Evolutionary conservation across 2,797 vertebrate species (phyloP).

Genomic region (Momotus momota): DNA sequence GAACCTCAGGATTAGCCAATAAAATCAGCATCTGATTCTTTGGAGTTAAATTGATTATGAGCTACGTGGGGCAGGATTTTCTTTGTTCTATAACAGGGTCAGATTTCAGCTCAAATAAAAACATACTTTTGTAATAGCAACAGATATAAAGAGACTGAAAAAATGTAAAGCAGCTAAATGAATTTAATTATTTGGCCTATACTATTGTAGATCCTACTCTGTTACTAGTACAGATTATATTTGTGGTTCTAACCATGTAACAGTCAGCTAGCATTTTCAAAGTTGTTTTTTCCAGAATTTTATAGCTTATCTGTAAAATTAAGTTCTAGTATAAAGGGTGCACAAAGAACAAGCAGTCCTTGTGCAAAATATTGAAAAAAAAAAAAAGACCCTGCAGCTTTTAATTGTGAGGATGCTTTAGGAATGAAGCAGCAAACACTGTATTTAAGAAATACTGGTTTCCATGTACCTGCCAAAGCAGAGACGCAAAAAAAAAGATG

Average conservation of each 20-base stretch:
- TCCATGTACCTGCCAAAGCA: not conserved
- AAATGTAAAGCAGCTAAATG: not conserved
- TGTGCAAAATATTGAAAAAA: not conserved
- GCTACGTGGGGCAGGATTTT: not conserved
- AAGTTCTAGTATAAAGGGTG: not conserved
- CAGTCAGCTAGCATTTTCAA: slow-evolving; percentile 18
- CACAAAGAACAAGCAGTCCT: not conserved
- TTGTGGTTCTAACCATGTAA: not conserved
- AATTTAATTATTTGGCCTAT: not conserved
- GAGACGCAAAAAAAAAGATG: not conserved
- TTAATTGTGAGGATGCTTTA: not conserved
- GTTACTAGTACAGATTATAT: not conserved
- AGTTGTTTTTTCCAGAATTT: slow-evolving; percentile 23
- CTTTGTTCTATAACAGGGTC: not conserved
- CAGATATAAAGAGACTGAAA: not conserved
- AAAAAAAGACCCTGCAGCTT: not conserved
- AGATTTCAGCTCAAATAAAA: not conserved
- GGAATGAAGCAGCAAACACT: not conserved
- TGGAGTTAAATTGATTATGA: not conserved
- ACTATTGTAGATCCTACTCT: not conserved
- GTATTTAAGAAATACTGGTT: not conserved
- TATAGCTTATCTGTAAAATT: slow-evolving; percentile 17
- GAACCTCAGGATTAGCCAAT: not conserved
- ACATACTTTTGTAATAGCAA: not conserved
- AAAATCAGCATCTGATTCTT: not conserved